Evolutionary conservation across 37 sponge, comb jelly and placozoan species (phyloP).

Genomic region (Axinella damicornis): DNA sequence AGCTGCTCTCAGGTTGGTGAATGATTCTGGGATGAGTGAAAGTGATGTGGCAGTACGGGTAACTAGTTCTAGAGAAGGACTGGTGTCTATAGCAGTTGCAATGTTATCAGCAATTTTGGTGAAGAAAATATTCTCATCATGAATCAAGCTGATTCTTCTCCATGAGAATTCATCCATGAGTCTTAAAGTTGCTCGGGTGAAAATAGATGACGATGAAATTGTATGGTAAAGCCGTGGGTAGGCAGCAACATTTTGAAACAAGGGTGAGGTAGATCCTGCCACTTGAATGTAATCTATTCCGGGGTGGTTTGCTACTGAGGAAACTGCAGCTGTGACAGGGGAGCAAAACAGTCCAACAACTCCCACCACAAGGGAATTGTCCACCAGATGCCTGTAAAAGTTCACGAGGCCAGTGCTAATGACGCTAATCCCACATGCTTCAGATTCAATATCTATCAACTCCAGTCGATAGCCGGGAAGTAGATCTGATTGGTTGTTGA

Average conservation of each 20-base stretch:
- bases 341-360: conserved; percentile 34
- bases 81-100: too few species aligned
- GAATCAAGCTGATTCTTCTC: background rate
- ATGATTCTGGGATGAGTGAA: too few species aligned
- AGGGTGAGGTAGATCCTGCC: too few species aligned
- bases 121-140: background rate
- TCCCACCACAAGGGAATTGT: conserved; percentile 19
- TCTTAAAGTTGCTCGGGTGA: conserved; percentile 3
- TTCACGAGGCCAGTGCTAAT: background rate
- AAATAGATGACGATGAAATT: conserved; percentile 4
- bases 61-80: too few species aligned
- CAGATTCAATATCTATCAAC: background rate
- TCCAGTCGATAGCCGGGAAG: background rate
- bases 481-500: background rate
- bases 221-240: too few species aligned
- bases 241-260: too few species aligned
- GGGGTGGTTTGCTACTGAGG: too few species aligned
- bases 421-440: background rate
- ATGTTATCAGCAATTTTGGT: too few species aligned
- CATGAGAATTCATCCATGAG: conserved; percentile 4
- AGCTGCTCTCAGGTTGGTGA: too few species aligned
- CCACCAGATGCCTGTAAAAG: background rate
- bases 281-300: too few species aligned
- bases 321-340: too few species aligned
- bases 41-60: too few species aligned